Base-by-base conservation (phyloP, 2,797 vertebrate genomes). In the Carduelis carduelis region DNA sequence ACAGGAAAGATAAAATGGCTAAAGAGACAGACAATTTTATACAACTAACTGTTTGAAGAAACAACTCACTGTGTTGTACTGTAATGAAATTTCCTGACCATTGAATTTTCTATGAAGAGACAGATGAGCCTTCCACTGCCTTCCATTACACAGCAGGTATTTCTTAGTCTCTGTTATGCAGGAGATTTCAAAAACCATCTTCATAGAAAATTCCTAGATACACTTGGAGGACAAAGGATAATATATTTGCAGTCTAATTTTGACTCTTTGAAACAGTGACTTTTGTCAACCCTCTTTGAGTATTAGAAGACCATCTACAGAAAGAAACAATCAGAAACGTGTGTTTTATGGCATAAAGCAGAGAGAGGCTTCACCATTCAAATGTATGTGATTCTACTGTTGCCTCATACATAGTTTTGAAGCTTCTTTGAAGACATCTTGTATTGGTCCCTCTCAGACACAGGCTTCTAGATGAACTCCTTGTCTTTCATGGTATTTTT, bases 91-190 rank as follows among this genome's bases (percentile, higher is more conserved):
- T 89, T 93, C 72, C 82, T 7, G 23, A 75, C 84, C 84, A 75
- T 5, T 92, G 95, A 85, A 93, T 96, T 94, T 92, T 81, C 89
- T 93, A 16, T 68, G 50, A 93, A 88, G 84, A 96, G 90, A 97
- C 44, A 94, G 72, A 96, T 93, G 89, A 92, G 71, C 71, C 69
- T 92, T 87, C 87, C 71, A 63, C 65, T 61, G 59, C 14, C 32
- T 93, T 76, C 72, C 72, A 96, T 91, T 96, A 74, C 57, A 79
- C 44, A 86, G 65, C 47, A 94, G 55, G 59, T 81, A 79, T 70
- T 81, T 81, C 80, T 93, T 52, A 56, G 83, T 55, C 41, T 90
- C 63, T 78, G 12, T 35, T 86, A 55, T 37, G 87, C 2, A 57
- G 65, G n/a, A 78, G 44, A 75, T 68, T 76, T 86, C 61, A 90